Evolutionary conservation across 2,113 vertebrate genomes (phyloP).

Genomic region (Pseudorhombus dupliciocellatus): DNA sequence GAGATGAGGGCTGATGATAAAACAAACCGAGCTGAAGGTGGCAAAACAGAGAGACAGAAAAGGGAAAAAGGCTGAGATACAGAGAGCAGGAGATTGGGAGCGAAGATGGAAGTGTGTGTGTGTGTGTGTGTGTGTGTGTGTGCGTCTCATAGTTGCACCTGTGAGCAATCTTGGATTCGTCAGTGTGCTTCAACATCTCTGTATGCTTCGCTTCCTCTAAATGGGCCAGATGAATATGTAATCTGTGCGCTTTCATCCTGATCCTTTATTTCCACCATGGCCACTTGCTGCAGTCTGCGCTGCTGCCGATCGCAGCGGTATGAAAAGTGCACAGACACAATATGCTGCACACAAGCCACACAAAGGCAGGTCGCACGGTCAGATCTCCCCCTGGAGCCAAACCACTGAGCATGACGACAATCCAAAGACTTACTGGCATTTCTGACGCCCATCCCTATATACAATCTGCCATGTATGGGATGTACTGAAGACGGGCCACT

Average conservation of each 20-base stretch:
- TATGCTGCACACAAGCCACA: constrained; percentile 25
- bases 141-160: constrained; percentile 70
- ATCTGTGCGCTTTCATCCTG: constrained; percentile 80
- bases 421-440: constrained; percentile 1
- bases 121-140: constrained; percentile 28
- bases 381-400: constrained; percentile 17
- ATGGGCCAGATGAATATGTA: constrained; percentile 77
- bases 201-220: constrained; percentile 80
- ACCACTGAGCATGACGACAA: constrained; percentile 13
- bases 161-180: constrained; percentile 65
- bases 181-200: constrained; percentile 55
- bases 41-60: constrained; percentile 44
- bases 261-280: constrained; percentile 57
- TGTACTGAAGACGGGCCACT: background rate
- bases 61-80: constrained; percentile 22
- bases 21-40: constrained; percentile 62
- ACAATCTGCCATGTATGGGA: background rate
- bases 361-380: constrained; percentile 35
- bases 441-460: background rate
- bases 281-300: constrained; percentile 41
- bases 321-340: constrained; percentile 30
- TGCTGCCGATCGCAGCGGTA: constrained; percentile 39
- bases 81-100: constrained; percentile 13
- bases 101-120: constrained; percentile 32
- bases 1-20: constrained; percentile 75